Evolutionary conservation across 2,888 invertebrate species (phyloP).

Genomic region (Malthinus flaveolus): DNA sequence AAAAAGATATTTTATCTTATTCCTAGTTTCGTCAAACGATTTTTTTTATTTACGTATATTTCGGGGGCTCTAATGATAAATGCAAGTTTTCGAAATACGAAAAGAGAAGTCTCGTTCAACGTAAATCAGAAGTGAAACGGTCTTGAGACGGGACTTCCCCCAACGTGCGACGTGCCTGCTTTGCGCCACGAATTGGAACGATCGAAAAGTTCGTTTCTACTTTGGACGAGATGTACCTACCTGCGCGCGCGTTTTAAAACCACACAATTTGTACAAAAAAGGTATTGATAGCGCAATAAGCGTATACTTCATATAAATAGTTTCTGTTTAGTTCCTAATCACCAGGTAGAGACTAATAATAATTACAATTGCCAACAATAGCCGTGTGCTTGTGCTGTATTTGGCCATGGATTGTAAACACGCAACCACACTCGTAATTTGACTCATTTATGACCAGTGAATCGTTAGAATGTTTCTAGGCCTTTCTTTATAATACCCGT

Average conservation of each 20-base stretch:
- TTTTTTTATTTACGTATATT: no score
- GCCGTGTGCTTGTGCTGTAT: conserved; percentile 22
- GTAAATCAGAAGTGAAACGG: no score
- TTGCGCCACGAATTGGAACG: no score
- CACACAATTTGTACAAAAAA: conserved; percentile 12
- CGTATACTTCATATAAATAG: conserved; percentile 20
- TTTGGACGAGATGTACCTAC: no score
- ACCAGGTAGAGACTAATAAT: conserved; percentile 19
- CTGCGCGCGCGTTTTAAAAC: conserved; percentile 1
- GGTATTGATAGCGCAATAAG: conserved; percentile 9
- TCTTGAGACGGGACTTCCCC: no score
- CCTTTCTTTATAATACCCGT: conserved; percentile 21
- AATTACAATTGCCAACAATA: conserved; percentile 36
- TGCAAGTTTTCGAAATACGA: no score
- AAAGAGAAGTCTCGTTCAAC: no score
- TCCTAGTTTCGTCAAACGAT: no score
- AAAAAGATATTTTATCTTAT: no score
- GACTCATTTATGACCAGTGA: conserved; percentile 28
- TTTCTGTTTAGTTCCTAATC: conserved; percentile 20
- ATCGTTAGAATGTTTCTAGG: conserved; percentile 26
- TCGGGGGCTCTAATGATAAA: no score
- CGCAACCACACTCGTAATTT: conserved; percentile 34
- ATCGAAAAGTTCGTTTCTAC: no score
- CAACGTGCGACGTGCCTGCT: no score
- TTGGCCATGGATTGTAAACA: conserved; percentile 35